Conservation (phyloP, 2,113 vertebrate species). For the Artemisiospiza belli region DNA sequence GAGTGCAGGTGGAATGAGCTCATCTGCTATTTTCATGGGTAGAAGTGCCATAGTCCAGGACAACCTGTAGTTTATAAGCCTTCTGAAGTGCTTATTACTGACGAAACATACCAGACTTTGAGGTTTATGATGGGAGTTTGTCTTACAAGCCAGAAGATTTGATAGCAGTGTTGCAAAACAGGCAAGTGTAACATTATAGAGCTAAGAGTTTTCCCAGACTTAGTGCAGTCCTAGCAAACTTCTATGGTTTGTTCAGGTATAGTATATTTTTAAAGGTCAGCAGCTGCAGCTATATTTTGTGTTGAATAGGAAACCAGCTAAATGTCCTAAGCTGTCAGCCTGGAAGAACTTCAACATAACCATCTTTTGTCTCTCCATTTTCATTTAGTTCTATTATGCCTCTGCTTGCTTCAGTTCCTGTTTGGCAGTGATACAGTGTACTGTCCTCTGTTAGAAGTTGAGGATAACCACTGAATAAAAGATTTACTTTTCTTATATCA, state of each 20-base stretch:
- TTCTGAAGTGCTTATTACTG: conserved; percentile 1
- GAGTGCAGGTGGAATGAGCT: background rate
- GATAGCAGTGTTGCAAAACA: background rate
- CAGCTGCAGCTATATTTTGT: background rate
- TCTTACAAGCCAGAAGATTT: background rate
- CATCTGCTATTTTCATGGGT: background rate
- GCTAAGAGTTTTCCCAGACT: background rate
- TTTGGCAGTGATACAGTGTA: background rate
- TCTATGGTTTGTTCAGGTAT: background rate
- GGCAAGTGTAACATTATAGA: background rate
- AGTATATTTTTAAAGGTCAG: background rate
- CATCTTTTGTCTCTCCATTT: background rate
- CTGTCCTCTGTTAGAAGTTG: background rate
- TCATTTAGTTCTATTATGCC: background rate
- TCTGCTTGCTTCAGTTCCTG: background rate
- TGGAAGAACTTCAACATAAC: background rate
- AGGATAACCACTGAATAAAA: background rate
- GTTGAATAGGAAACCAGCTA: background rate
- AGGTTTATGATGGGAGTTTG: background rate
- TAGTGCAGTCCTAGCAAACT: background rate
- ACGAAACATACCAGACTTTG: background rate
- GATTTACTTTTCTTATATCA: background rate
- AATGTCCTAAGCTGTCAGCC: background rate
- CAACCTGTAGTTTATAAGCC: background rate
- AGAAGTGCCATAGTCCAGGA: background rate